Base-by-base conservation (phyloP, 2,797 vertebrate genomes). In the Sorex maritimensis region DNA sequence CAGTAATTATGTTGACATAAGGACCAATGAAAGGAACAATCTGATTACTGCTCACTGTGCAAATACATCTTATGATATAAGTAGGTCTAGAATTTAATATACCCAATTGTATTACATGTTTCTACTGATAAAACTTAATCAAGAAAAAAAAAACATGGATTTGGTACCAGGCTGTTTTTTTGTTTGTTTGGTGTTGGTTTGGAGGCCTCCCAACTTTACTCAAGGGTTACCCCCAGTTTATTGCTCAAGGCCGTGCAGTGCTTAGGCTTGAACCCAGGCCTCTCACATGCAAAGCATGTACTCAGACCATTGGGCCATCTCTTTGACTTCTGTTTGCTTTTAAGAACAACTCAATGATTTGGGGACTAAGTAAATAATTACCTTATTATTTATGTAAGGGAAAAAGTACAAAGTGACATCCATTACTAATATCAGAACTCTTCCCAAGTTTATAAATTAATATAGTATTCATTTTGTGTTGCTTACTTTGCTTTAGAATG, bases 401-500 rank as follows among this genome's bases (percentile, higher is more conserved):
- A 84, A 52, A 9, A 86, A 77, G 90, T 41, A 58, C 19, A 0
- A 90, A 72, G 88, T 4, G 92, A 80, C 78, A 81, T 44, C 7
- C 41, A 44, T 44, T 44, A 0, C 28, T 83, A 74, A 6, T 14
- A 1, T 63, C 7, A 95, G 87, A 26, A 58, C 82, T 94, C 1
- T 91, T 94, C 92, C 69, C 49, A 74, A 34, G 77, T 80, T 67
- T 88, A 55, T 93, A 88, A 92, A 65, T 95, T 72, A 68, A 34
- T 7, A 72, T 77, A 81, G 41, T n/a, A 88, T 88, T 95, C 89
- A 83, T 93, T 95, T 86, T 79, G 14, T 71, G 74, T 91, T 38
- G 86, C 86, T 94, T 89, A 86, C 90, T 49, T 92, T 21, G 77
- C 71, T 84, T 65, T 94, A 94, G 88, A 95, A 96, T 68, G 82